Conservation (phyloP, 2,888 invertebrate species). For the Pasiphila rectangulata region DNA sequence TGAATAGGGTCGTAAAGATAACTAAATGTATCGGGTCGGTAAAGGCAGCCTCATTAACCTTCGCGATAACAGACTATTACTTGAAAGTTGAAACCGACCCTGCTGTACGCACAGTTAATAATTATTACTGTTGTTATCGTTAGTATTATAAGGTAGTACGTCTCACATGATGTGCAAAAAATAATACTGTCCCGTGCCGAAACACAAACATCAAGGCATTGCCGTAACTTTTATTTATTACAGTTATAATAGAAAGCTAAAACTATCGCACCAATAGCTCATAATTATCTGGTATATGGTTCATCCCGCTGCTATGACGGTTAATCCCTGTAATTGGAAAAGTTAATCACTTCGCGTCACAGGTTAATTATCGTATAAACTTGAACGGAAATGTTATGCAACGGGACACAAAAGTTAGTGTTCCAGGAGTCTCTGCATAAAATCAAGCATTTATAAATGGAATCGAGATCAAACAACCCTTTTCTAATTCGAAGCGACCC, state of each 20-base stretch:
- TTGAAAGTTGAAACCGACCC: slow-evolving; percentile 39
- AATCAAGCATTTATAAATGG: neutral
- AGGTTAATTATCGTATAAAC: slow-evolving; percentile 43
- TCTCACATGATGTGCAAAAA: too few species aligned
- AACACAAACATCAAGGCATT: too few species aligned
- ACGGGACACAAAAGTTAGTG: slow-evolving; percentile 13
- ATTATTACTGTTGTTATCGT: too few species aligned
- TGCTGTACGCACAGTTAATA: slow-evolving; percentile 13
- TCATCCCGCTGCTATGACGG: slow-evolving; percentile 21
- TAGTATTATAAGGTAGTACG: too few species aligned
- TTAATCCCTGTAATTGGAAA: slow-evolving; percentile 23
- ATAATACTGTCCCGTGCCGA: too few species aligned
- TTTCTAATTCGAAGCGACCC: too few species aligned
- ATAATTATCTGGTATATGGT: slow-evolving; percentile 7
- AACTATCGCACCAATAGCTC: neutral
- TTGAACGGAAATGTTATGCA: slow-evolving; percentile 37
- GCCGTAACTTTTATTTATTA: too few species aligned
- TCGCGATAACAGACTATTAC: slow-evolving; percentile 63
- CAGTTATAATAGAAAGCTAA: too few species aligned
- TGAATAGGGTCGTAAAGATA: slow-evolving; percentile 53
- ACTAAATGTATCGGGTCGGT: slow-evolving; percentile 46
- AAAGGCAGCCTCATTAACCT: slow-evolving; percentile 56
- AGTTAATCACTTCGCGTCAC: slow-evolving; percentile 36
- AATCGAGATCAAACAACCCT: too few species aligned
- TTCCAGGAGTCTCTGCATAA: neutral